Conservation (phyloP, 2,113 vertebrate genomes). For the Prochilodus magdalenae region DNA sequence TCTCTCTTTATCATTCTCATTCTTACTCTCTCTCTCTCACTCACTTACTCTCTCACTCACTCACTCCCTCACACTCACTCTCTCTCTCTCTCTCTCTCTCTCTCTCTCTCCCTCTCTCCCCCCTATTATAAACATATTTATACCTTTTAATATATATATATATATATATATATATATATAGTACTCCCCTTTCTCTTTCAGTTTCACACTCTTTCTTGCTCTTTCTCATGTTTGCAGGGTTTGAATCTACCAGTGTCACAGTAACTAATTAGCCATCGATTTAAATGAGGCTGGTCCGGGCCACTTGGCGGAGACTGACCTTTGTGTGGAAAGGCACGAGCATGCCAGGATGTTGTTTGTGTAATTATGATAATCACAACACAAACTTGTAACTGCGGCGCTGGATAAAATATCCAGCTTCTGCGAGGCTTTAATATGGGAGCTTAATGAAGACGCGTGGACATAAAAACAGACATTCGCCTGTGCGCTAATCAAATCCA, state of each 20-base stretch:
- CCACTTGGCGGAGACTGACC: neutral
- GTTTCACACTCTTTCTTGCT: neutral
- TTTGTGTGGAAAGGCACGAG: conserved; percentile 8
- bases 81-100: neutral
- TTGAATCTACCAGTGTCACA: neutral
- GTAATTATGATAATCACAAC: conserved; percentile 43
- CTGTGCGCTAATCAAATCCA: conserved; percentile 37
- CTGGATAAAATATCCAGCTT: conserved; percentile 31
- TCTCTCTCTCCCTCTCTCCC: neutral
- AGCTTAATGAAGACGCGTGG: conserved; percentile 34
- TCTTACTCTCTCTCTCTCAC: neutral
- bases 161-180: no score
- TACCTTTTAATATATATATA: no score
- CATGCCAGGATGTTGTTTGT: conserved; percentile 34
- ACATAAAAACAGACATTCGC: conserved; percentile 29
- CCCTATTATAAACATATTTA: no score
- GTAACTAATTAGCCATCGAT: conserved; percentile 6
- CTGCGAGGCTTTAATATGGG: conserved; percentile 8
- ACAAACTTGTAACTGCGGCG: conserved; percentile 26
- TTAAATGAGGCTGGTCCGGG: neutral
- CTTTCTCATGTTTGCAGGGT: neutral
- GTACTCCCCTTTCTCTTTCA: neutral
- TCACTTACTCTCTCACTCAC: neutral
- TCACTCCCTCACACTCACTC: no score
- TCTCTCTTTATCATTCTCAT: neutral